Evolutionary conservation across 2,888 invertebrate species (phyloP), one percentile per base, ranked within the genome.

Genomic region (Byasa hedistus): DNA sequence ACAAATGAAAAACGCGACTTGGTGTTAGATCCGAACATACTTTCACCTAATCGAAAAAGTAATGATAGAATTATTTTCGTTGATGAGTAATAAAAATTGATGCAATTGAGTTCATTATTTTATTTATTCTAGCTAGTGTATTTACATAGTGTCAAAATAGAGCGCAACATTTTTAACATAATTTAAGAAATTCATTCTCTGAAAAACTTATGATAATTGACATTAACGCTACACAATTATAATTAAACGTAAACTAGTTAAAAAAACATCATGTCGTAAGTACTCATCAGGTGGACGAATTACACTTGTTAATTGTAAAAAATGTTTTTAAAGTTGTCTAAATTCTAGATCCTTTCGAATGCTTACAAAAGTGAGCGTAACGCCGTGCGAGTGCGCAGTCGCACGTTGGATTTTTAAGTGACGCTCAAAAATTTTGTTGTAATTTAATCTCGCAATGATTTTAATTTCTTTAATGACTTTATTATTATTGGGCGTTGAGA

Each of bases 311-410:
- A 48, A 55, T 55, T 57, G 21, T 24, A 57, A 55, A 62, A 63
- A 52, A 48, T 56, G 57, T 61, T 48, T 36, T 61, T 84, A 81
- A 83, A 84, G 79, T 82, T 72, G 82, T 80, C 79, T 75, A 77
- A 84, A 82, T 84, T 85, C 84, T 86, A 85, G 83, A 88, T 84
- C 89, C 88, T 87, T 91, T 87, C 88, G 71, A 84, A 80, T 71
- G 71, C 78, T 84, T 90, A 91, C 90, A 91, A 89, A 91, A 91
- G 86, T 80, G 86, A 83, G 77, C 76, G 89, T 79, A 75, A 74
- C 69, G 69, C 75, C 76, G 74, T 69, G 75, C 77, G 75, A 76
- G 76, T 75, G 79, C 82, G 79, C 91, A 91, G 88, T 91, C 76
- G 73, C 69, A 69, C 76, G 70, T 73, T 75, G 76, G 77, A 78